Evolutionary conservation across 2,797 vertebrate species (phyloP), one percentile per base, ranked within the genome.

Genomic region (Amazona finschi): DNA sequence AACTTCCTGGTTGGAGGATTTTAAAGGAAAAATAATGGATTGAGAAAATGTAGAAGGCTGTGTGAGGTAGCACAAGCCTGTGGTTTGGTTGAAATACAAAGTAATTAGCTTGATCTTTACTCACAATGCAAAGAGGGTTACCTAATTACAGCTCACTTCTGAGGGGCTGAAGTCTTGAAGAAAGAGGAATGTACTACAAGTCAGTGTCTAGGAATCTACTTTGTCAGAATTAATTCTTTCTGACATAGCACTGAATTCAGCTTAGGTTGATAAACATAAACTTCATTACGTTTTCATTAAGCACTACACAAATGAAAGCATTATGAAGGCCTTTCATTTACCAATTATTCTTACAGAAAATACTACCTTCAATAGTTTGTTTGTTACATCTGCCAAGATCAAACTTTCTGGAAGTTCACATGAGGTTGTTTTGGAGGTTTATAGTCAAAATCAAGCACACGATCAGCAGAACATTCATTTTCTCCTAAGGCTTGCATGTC

Each of bases 31-130:
- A 67, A 22, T 2, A 66, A 71, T 7, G 19, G 62, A 62, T 11
- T 46, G 36, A 65, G n/a, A 61, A 72, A 76, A 65, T 0, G 3
- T 3, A 39, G 47, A 77, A 52, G 0, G 0, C 28, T 39, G 15
- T 15, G 12, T 20, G 43, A 55, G 9, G 49, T 18, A 78, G 58
- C 21, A 47, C 25, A 82, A 61, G 19, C 9, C 27, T 27, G 3
- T 3, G 6, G 31, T 38, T 65, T 52, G 25, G 11, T 22, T 21
- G 13, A 21, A 75, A 65, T 25, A 72, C 4, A 22, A 52, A 74
- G 28, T 8, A 65, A 78, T 33, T 38, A 15, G 21, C 15, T 36
- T 44, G 28, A 53, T 53, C 50, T 80, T 74, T 25, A 67, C 11
- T 38, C 36, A 22, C 15, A 64, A 58, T 52, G 25, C n/a, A 24